A percentile compares a stretch with the other conserved stretches of the same genome.
phyloP scores from a whole-genome alignment of 1,140 invertebrate genomes.

The Gryllus bimaculatus region DNA sequence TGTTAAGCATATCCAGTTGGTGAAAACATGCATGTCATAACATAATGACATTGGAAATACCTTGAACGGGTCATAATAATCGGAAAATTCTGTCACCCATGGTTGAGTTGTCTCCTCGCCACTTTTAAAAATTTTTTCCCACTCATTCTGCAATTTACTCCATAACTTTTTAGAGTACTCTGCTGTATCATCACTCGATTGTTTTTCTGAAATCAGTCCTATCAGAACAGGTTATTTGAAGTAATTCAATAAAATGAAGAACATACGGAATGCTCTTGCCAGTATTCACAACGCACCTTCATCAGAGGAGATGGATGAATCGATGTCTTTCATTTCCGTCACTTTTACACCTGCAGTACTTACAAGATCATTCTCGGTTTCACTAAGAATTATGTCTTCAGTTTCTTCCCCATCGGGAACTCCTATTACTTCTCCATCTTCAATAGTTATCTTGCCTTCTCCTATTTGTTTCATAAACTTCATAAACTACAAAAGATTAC shows the following conservation, averaged over 20 bases:
- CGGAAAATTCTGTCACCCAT: slow-evolving; percentile 56
- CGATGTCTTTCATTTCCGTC: background rate
- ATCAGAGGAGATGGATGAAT: no score
- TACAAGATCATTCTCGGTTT: background rate
- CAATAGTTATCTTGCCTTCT: slow-evolving; percentile 47
- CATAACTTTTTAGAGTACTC: slow-evolving; percentile 44
- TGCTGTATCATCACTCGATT: background rate
- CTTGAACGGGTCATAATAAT: slow-evolving; percentile 54
- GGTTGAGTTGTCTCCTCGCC: slow-evolving; percentile 43
- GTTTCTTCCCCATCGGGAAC: background rate
- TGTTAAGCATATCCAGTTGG: no score
- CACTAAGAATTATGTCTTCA: background rate
- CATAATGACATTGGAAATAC: slow-evolving; percentile 31
- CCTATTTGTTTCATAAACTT: slow-evolving; percentile 73
- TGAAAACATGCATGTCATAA: no score
- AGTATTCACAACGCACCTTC: no score
- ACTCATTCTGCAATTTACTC: slow-evolving; percentile 65
- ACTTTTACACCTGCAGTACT: background rate
- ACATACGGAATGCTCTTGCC: no score
- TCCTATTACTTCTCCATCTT: slow-evolving; percentile 30
- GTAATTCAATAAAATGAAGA: no score
- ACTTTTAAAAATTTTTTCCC: slow-evolving; percentile 55
- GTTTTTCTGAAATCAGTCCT: background rate
- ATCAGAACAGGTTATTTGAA: no score
- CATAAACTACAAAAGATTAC: slow-evolving; percentile 52